Evolutionary conservation across 2,113 vertebrate genomes (phyloP).

Genomic region (Ovis canadensis): DNA sequence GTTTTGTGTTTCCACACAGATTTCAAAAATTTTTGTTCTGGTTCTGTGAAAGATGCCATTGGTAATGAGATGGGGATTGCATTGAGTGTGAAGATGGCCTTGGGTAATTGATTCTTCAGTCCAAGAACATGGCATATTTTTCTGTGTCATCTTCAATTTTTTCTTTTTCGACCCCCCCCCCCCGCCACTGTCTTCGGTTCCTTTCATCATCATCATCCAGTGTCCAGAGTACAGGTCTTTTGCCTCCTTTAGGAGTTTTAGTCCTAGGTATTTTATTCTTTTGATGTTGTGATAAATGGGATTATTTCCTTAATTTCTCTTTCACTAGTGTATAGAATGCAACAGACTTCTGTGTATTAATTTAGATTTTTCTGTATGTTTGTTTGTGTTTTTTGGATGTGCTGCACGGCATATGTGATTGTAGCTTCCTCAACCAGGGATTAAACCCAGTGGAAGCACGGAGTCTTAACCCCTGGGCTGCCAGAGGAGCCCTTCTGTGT

Average conservation of each 20-base stretch:
- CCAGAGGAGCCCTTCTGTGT: background rate
- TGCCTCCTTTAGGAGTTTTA: background rate
- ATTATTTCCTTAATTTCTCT: background rate
- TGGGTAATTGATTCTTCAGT: background rate
- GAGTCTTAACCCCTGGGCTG: background rate
- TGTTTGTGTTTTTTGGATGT: background rate
- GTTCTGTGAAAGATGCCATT: background rate
- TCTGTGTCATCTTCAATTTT: background rate
- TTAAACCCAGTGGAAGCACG: rapidly evolving
- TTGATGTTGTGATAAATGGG: background rate
- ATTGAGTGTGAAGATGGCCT: background rate
- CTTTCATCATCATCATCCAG: background rate
- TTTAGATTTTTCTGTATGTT: background rate
- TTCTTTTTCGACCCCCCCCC: background rate
- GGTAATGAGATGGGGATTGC: background rate
- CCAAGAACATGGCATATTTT: background rate
- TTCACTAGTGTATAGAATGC: background rate
- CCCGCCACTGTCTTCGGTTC: background rate
- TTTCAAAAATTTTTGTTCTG: background rate
- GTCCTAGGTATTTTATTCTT: background rate
- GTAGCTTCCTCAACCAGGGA: background rate
- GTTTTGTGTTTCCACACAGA: background rate
- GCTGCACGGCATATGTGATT: rapidly evolving
- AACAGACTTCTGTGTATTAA: background rate
- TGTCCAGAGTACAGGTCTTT: background rate